These are phyloP conservation scores for Xerus rutilus DNA, from an alignment of 2,797 vertebrate species.

Conservation along the genomic window DNA sequence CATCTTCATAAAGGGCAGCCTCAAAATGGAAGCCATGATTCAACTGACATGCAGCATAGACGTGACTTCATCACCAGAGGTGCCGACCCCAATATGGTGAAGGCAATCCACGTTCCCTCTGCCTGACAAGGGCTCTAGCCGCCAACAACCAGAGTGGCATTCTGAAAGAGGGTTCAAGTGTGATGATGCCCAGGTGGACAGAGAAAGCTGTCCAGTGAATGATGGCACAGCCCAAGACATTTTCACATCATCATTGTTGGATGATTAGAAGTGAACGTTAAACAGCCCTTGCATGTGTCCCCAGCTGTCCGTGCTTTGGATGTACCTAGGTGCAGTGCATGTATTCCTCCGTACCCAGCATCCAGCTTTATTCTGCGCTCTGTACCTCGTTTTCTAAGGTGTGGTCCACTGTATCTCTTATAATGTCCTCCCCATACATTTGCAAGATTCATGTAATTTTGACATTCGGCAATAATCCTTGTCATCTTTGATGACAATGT, in stretches of 20 bases:
- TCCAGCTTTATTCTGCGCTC: not conserved
- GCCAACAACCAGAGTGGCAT: not conserved
- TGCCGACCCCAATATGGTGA: not conserved
- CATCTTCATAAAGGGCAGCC: not conserved
- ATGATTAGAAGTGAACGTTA: not conserved
- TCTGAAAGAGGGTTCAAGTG: not conserved
- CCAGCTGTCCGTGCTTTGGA: not conserved
- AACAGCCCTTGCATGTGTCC: not conserved
- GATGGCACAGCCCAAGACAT: not conserved
- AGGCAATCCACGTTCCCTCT: not conserved
- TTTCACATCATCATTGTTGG: not conserved
- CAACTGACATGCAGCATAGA: not conserved
- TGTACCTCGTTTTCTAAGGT: not conserved
- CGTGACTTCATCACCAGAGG: not conserved
- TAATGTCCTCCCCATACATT: not conserved
- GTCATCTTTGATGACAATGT: not conserved
- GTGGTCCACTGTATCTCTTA: not conserved
- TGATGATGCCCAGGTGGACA: not conserved
- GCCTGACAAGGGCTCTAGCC: not conserved
- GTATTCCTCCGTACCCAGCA: not conserved
- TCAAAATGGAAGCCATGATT: not conserved
- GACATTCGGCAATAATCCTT: not conserved
- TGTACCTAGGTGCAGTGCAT: not conserved
- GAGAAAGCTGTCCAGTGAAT: not conserved
- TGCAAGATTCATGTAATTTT: not conserved